A percentile compares a stretch with the other conserved stretches of the same genome.
Conservation (phyloP, 2,888 invertebrate genomes). For the Ochlodes sylvanus region DNA sequence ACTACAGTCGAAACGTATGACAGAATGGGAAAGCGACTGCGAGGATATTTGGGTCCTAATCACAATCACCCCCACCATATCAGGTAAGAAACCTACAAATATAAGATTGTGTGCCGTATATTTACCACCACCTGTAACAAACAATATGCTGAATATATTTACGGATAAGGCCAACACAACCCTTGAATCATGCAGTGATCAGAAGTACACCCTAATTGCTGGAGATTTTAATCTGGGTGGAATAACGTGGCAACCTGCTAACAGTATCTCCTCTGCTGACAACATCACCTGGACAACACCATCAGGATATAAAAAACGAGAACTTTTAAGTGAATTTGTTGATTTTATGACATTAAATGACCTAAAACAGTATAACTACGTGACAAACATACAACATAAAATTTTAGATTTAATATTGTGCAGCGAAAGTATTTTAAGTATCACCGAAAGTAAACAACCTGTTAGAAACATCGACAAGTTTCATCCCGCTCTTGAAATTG, state of each 20-base stretch:
- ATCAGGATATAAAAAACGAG: neutral
- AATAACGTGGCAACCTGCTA: conserved; percentile 10
- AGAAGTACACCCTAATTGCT: no score
- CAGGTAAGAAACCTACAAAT: neutral
- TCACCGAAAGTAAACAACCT: neutral
- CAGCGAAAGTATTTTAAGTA: neutral
- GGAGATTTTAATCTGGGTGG: conserved; percentile 20
- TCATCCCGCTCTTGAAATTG: conserved; percentile 12
- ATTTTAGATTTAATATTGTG: no score
- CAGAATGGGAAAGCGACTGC: conserved; percentile 39
- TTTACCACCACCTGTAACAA: no score
- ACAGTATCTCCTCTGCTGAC: no score
- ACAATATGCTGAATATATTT: no score
- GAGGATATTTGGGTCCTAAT: conserved; percentile 41
- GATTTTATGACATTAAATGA: neutral
- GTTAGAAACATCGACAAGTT: conserved; percentile 11
- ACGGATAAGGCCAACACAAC: no score
- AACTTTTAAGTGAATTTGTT: neutral
- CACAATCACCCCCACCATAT: neutral
- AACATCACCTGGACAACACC: neutral
- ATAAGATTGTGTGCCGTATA: conserved; percentile 19
- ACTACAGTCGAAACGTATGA: conserved; percentile 26
- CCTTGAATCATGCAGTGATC: no score
- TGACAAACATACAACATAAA: conserved; percentile 1
- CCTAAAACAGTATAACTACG: conserved; percentile 6